These are phyloP conservation scores for Pipistrellus kuhlii DNA, from an alignment of 2,797 vertebrate genomes.

Conservation along the genomic window DNA sequence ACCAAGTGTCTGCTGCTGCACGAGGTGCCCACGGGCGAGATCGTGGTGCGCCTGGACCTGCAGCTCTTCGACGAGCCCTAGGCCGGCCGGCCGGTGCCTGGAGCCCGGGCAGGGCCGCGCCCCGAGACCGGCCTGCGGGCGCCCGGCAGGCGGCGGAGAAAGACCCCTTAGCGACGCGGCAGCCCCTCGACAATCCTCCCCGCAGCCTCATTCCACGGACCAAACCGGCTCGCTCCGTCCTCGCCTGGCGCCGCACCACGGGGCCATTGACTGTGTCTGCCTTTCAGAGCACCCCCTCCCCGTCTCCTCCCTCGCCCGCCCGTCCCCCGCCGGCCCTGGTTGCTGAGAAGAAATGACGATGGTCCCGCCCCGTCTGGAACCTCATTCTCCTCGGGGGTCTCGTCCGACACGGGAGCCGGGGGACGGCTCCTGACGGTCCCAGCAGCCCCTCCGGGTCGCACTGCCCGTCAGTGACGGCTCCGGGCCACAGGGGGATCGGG, in stretches of 20 bases:
- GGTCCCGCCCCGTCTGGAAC: background rate
- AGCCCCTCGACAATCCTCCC: conserved; percentile 85
- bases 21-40: conserved; percentile 99
- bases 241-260: background rate
- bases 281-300: conserved; percentile 79
- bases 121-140: conserved; percentile 65
- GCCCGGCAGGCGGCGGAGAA: background rate
- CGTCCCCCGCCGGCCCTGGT: background rate
- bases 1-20: conserved; percentile 98
- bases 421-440: background rate
- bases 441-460: background rate
- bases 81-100: too few species aligned
- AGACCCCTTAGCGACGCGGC: conserved; percentile 83
- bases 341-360: background rate
- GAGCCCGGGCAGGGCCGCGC: conserved; percentile 16
- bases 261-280: conserved; percentile 36
- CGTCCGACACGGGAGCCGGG: background rate
- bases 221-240: conserved; percentile 78
- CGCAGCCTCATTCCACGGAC: conserved; percentile 78
- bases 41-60: conserved; percentile 97
- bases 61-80: conserved; percentile 97
- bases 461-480: background rate
- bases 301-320: background rate
- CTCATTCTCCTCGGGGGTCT: background rate
- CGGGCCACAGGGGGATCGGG: too few species aligned